These are phyloP conservation scores for Diarsia mendica DNA, from an alignment of 2,888 invertebrate species.

Conservation along the genomic window DNA sequence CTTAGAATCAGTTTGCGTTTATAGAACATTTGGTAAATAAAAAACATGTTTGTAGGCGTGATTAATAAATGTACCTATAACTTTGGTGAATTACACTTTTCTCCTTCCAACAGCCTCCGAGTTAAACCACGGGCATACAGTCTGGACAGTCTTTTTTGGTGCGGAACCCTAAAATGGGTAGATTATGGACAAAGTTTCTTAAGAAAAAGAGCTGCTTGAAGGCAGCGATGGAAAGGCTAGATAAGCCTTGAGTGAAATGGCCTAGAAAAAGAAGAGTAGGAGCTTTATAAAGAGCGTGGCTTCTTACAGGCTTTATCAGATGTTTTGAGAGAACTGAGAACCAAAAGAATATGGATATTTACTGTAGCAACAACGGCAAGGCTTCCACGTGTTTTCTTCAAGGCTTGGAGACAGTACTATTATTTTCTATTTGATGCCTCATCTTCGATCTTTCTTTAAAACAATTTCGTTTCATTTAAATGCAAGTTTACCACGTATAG, in stretches of 20 bases:
- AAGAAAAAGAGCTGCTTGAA: not conserved
- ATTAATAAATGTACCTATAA: too few species aligned
- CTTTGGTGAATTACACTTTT: too few species aligned
- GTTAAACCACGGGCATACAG: not conserved
- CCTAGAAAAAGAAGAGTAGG: conserved; percentile 3
- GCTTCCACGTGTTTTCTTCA: not conserved
- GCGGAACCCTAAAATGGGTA: not conserved
- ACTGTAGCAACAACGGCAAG: not conserved
- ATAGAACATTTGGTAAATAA: too few species aligned
- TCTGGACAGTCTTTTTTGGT: too few species aligned
- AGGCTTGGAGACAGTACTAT: not conserved
- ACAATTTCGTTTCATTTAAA: not conserved
- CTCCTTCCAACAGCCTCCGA: not conserved
- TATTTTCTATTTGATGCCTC: not conserved
- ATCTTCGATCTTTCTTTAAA: not conserved
- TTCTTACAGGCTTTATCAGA: conserved; percentile 6
- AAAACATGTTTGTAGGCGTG: too few species aligned
- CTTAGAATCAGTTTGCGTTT: too few species aligned
- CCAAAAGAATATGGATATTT: not conserved
- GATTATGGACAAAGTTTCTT: not conserved
- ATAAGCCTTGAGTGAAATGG: conserved; percentile 1
- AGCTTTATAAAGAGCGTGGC: conserved; percentile 16
- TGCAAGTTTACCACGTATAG: not conserved
- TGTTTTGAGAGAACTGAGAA: not conserved
- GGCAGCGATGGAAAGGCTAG: too few species aligned